Percentiles rank a stretch among this genome's conserved stretches.
These are phyloP conservation scores for Dasysyrphus tricinctus DNA, from an alignment of 2,888 invertebrate genomes.

Conservation along the genomic window DNA sequence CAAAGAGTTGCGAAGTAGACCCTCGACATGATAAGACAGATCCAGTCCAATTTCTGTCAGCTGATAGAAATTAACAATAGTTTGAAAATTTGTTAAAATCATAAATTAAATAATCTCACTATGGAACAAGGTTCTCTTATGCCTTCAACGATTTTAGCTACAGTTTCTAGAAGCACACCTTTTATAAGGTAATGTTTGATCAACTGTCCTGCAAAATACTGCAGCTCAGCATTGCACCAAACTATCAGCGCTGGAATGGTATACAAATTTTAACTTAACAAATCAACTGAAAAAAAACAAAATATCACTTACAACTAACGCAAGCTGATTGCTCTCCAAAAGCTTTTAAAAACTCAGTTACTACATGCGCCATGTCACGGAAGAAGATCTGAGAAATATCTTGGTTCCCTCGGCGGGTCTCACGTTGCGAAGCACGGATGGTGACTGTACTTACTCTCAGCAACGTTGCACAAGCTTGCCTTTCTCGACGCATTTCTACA, in stretches of 20 bases:
- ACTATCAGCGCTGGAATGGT: constrained; percentile 89
- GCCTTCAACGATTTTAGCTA: constrained; percentile 93
- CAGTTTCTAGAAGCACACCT: constrained; percentile 91
- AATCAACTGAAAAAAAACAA: neutral
- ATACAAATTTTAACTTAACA: neutral
- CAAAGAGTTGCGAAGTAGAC: constrained; percentile 89
- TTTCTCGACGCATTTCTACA: constrained; percentile 82
- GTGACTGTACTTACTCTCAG: constrained; percentile 82
- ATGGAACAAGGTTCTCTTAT: constrained; percentile 86
- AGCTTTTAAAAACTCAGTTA: constrained; percentile 90
- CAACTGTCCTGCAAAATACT: constrained; percentile 91
- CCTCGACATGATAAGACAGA: constrained; percentile 95
- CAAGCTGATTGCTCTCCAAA: constrained; percentile 91
- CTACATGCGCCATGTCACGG: constrained; percentile 88
- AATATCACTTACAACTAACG: constrained; percentile 86
- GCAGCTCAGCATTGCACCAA: constrained; percentile 94
- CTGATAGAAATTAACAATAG: constrained; percentile 54
- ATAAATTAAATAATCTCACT: constrained; percentile 65
- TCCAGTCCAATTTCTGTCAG: constrained; percentile 92
- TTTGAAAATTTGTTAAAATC: neutral
- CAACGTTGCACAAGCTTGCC: constrained; percentile 83
- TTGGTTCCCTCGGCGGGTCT: constrained; percentile 82
- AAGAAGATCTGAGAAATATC: constrained; percentile 87
- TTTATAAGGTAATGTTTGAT: constrained; percentile 95
- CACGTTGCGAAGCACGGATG: constrained; percentile 82